phyloP scores from a whole-genome alignment of 1,140 invertebrate genomes.

The Chironomus tepperi region DNA sequence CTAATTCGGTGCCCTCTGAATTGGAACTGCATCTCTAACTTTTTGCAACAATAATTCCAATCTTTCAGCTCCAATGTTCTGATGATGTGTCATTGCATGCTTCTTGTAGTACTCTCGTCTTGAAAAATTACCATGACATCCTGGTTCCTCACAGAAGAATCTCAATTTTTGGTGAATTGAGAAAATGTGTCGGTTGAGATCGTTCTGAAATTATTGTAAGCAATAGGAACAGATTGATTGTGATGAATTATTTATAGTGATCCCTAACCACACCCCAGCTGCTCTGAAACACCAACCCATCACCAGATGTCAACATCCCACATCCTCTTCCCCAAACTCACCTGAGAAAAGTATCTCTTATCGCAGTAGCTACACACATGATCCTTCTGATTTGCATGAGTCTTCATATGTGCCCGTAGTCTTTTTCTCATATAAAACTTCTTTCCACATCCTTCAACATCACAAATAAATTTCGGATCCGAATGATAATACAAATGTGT shows the following conservation, averaged over 20 bases:
- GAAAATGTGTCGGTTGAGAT: background rate
- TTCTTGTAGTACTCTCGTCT: background rate
- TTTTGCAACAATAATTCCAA: background rate
- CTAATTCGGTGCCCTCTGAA: background rate
- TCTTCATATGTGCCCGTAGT: slow-evolving; percentile 34
- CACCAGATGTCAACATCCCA: too few species aligned
- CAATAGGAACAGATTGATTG: too few species aligned
- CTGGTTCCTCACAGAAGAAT: background rate
- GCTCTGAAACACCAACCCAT: too few species aligned
- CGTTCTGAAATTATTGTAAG: too few species aligned
- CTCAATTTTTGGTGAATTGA: slow-evolving; percentile 2
- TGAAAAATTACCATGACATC: background rate
- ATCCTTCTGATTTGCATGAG: background rate
- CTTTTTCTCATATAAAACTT: slow-evolving; percentile 38
- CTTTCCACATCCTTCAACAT: slow-evolving; percentile 40
- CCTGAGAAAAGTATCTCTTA: background rate
- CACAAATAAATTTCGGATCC: slow-evolving; percentile 33
- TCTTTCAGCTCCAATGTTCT: background rate
- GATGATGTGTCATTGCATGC: background rate
- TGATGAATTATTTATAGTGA: too few species aligned
- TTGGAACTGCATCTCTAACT: background rate
- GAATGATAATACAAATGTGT: slow-evolving; percentile 38
- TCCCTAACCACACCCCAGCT: background rate
- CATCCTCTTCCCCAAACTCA: too few species aligned
- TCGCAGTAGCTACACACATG: slow-evolving; percentile 19